phyloP scores from a whole-genome alignment of 2,797 vertebrate genomes.

The Muscicapa striata region DNA sequence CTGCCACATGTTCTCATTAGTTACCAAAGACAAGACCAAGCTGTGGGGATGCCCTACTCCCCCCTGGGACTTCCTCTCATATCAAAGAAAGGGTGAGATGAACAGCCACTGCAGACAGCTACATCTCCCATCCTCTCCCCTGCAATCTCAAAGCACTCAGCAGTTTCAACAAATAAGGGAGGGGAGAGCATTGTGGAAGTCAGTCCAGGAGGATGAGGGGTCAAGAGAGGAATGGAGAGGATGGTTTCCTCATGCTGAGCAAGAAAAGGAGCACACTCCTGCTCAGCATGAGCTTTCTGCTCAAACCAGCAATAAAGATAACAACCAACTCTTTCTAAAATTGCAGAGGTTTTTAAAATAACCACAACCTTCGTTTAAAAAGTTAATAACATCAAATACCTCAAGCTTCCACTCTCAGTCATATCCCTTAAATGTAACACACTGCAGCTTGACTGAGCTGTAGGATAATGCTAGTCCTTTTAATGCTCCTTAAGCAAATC shows the following conservation, averaged over 20 bases:
- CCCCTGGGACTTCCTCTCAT: not conserved
- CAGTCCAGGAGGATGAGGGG: not conserved
- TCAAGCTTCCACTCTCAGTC: not conserved
- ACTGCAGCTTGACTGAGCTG: not conserved
- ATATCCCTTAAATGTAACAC: not conserved
- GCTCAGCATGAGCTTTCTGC: not conserved
- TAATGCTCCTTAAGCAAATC: constrained; percentile 46
- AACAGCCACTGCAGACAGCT: not conserved
- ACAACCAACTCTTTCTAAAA: not conserved
- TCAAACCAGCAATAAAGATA: constrained; percentile 1
- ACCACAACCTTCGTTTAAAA: not conserved
- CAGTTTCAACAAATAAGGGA: not conserved
- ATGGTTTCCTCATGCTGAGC: not conserved
- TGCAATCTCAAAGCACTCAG: not conserved
- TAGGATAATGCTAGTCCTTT: constrained; percentile 12
- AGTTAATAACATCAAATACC: constrained; percentile 21
- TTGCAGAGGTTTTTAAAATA: not conserved
- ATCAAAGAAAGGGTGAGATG: not conserved
- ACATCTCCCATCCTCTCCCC: not conserved
- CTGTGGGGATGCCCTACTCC: not conserved
- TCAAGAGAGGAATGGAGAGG: not conserved
- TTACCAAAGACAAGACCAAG: not conserved
- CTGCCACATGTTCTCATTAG: not conserved
- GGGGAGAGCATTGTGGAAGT: not conserved
- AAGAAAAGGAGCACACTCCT: not conserved